Base-by-base conservation (phyloP, 2,113 vertebrate genomes). In the Neolamprologus cancellatus region DNA sequence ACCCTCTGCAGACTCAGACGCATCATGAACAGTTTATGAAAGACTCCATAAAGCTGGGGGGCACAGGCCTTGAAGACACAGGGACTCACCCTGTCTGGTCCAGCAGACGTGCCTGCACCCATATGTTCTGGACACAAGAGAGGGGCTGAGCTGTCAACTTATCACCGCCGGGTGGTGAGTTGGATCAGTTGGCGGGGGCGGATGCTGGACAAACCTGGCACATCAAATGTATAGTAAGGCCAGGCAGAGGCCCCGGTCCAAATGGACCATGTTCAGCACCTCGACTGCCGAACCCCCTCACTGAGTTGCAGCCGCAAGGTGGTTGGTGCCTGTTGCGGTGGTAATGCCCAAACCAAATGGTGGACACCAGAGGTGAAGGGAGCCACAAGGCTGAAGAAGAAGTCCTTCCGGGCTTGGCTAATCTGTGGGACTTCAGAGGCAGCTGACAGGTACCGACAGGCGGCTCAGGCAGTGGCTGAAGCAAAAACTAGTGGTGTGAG, bases 391-490 rank as follows among this genome's bases (percentile, higher is more conserved):
- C 25, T 17, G 14, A 30, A 30, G 25, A 10, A 59, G 55, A 5
- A 59, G 5, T 30, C 25, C 25, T 30, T 17, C 25, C 0, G 0
- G 55, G 8, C 8, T 59, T 30, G 25, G 55, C 14, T 59, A 59
- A 30, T 30, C 25, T 30, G 55, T 30, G 55, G 25, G 25, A 17
- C 14, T 57, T 57, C 54, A 30, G 55, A 59, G 25, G 2, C 25
- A 59, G 14, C 55, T 59, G 25, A 6, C 0, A 9, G 55, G 55
- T 59, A 9, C 8, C 8, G 0, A 9, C 55, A 30, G 53, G 25
- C 2, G 2, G 25, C 25, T 59, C 14, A 17, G 25, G 55, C 25
- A 30, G 55, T 59, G 14, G 55, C 55, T 9, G 25, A 59, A 30
- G 55, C 25, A 17, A 59, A 59, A 30, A 59, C 14, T 1, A 1